Base-by-base conservation (phyloP, 2,797 vertebrate genomes). In the Microctenopoma lineatum region DNA sequence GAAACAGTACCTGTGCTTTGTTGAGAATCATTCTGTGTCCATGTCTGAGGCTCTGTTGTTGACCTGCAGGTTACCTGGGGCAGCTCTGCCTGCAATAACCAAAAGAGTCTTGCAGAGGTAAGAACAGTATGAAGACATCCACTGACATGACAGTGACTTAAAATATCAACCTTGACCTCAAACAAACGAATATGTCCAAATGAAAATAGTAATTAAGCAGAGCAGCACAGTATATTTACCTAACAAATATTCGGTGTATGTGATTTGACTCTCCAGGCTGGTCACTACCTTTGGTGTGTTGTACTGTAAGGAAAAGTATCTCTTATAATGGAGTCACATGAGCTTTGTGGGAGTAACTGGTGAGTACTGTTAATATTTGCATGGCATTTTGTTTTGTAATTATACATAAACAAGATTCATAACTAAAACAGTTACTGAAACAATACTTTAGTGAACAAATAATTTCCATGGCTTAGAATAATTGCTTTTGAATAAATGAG, bases 401-500 rank as follows among this genome's bases (percentile, higher is more conserved):
- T 71, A 56, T 36, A 59, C 21, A 66, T 62, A 47, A 44, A 66
- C 50, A 70, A 42, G 26, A 16, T 64, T 36, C 55, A 63, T 21
- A 58, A 59, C 60, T 66, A 41, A 72, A 77, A 56, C 25, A 3
- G 53, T 53, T 21, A 36, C 36, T 52, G 21, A 18, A 45, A 52
- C 26, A 13, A 11, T 29, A 51, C 9, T 44, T 64, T 82, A n/a
- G 52, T 25, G 2, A 77, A 52, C 25, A 14, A 73, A 77, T 61
- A 2, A 36, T 60, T 77, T 70, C 27, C 62, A 56, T 63, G 57
- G n/a, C 53, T 61, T 55, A 15, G 53, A 73, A 73, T 79, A 75
- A 75, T 16, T 77, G 62, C 62, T 65, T 71, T 67, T 45, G 51
- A 70, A 75, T 73, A 59, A 83, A 59, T 79, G 50, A 69, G 45